Conservation (phyloP, 2,797 vertebrate genomes). For the Siniperca undulata region DNA sequence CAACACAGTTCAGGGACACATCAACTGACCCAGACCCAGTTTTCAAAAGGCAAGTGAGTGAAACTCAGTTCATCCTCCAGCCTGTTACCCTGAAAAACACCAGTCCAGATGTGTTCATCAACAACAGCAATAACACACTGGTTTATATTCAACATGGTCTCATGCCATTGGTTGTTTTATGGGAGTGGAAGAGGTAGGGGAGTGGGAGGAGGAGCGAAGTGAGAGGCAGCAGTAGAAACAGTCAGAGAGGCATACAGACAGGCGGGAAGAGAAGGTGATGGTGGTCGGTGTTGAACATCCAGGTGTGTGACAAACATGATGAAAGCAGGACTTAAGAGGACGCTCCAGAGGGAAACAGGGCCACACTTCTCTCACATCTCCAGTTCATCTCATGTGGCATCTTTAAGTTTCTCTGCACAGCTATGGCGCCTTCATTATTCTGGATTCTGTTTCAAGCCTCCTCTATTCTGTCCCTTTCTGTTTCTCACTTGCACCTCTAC, state of each 20-base stretch:
- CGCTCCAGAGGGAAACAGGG: conserved; percentile 4
- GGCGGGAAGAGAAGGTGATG: conserved; percentile 25
- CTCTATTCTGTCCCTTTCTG: conserved; percentile 46
- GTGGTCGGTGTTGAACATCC: conserved; percentile 46
- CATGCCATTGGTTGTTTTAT: conserved; percentile 51
- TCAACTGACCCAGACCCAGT: not conserved
- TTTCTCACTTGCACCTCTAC: conserved; percentile 80
- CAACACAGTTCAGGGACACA: not conserved
- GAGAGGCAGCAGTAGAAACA: conserved; percentile 20
- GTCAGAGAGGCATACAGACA: conserved; percentile 24
- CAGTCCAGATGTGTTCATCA: not conserved
- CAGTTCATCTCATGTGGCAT: conserved; percentile 32
- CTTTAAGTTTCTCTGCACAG: conserved; percentile 22
- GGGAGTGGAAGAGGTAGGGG: conserved; percentile 40
- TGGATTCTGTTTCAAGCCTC: conserved; percentile 43
- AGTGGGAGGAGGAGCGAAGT: conserved; percentile 30
- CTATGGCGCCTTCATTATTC: conserved; percentile 10
- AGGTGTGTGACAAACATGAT: conserved; percentile 54
- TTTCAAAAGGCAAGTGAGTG: not conserved
- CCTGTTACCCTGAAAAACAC: not conserved
- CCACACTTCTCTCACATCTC: conserved; percentile 1
- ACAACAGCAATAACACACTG: not conserved
- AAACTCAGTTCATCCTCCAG: not conserved
- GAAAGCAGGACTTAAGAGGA: conserved; percentile 43
- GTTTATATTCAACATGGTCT: conserved; percentile 23